Evolutionary conservation across 2,113 vertebrate species (phyloP).

Genomic region (Antigone vipio): DNA sequence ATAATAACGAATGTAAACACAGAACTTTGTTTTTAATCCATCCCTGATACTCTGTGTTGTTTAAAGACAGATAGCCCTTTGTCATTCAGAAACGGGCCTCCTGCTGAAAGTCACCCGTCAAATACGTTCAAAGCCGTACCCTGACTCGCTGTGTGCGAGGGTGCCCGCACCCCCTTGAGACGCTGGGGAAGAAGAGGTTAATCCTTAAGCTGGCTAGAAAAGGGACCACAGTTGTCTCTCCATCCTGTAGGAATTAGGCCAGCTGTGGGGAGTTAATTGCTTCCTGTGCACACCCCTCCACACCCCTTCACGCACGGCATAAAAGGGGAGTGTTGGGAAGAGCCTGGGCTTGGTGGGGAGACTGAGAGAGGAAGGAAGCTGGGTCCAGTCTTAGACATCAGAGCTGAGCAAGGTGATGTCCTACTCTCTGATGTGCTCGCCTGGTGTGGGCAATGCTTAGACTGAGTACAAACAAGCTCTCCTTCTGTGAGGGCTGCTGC

Average conservation of each 20-base stretch:
- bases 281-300: conserved; percentile 23
- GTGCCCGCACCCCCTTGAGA: not conserved
- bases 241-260: conserved; percentile 3
- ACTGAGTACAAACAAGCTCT: not conserved
- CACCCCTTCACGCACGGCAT: not conserved
- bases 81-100: not conserved
- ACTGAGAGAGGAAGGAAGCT: not conserved
- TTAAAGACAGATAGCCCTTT: not conserved
- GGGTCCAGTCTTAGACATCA: not conserved
- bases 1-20: not conserved
- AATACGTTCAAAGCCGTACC: not conserved
- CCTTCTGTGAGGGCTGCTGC: not conserved
- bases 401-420: not conserved
- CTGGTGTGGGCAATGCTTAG: not conserved
- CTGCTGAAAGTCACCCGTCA: not conserved
- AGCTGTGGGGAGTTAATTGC: conserved; percentile 50
- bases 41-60: not conserved
- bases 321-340: not conserved
- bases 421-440: not conserved
- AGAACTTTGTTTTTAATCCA: not conserved
- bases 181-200: not conserved
- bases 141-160: not conserved
- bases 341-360: not conserved
- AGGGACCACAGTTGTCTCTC: not conserved
- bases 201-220: not conserved